Conservation (phyloP, 2,113 vertebrate genomes). For the Prolemur simus region DNA sequence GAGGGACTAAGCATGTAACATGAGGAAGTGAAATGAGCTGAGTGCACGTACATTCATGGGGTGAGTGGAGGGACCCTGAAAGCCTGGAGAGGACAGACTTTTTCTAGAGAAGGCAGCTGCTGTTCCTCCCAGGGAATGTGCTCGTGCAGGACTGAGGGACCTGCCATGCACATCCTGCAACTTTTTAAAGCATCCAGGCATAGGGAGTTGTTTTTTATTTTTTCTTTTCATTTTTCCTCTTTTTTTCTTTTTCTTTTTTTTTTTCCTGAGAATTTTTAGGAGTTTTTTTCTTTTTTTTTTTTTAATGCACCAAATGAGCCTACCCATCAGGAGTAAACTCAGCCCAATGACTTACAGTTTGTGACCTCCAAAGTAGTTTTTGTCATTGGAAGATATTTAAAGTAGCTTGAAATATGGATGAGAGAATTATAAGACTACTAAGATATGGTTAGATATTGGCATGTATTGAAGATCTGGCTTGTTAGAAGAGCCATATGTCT, state of each 20-base stretch:
- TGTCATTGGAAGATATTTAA: background rate
- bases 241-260: background rate
- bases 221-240: background rate
- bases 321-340: background rate
- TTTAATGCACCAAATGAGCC: conserved; percentile 7
- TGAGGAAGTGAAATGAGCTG: background rate
- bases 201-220: background rate
- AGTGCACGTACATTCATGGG: accelerated
- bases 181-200: background rate
- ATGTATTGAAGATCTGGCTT: background rate
- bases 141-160: background rate
- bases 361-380: background rate
- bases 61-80: background rate
- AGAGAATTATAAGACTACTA: background rate
- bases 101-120: background rate
- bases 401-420: background rate
- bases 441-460: background rate
- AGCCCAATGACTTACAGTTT: background rate
- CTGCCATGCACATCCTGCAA: background rate
- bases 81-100: background rate
- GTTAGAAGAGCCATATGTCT: background rate
- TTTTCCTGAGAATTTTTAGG: background rate
- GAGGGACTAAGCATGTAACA: background rate
- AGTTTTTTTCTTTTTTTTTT: background rate
- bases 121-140: background rate